phyloP scores from a whole-genome alignment of 2,113 vertebrate species.

The Piprites chloris region DNA sequence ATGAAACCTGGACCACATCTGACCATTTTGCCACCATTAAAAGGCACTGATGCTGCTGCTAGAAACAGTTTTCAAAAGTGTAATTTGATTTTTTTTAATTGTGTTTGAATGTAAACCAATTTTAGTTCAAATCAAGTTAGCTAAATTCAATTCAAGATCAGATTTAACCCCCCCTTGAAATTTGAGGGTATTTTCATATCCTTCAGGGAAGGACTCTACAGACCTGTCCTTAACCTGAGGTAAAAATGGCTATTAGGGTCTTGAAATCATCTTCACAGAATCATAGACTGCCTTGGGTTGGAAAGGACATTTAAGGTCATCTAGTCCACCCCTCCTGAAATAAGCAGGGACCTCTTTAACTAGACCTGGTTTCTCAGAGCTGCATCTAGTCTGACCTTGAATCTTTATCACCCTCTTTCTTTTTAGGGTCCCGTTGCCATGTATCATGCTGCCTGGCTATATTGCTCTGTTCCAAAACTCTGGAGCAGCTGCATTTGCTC shows the following conservation, averaged over 20 bases:
- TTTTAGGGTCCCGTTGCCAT: background rate
- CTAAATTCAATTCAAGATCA: background rate
- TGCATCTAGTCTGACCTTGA: background rate
- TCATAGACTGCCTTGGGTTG: background rate
- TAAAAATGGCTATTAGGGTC: background rate
- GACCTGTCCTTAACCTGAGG: background rate
- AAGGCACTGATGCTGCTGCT: background rate
- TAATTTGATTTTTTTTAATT: background rate
- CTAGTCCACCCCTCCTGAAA: background rate
- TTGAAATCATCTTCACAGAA: background rate
- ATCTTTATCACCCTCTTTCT: background rate
- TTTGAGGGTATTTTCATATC: background rate
- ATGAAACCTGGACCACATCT: background rate
- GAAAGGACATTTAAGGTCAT: background rate
- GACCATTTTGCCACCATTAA: background rate
- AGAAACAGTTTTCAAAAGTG: background rate
- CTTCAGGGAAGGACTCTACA: background rate
- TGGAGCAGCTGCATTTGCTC: background rate
- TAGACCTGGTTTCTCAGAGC: background rate
- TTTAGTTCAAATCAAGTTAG: background rate
- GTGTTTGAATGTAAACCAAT: background rate
- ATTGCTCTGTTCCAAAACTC: background rate
- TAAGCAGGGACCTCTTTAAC: background rate
- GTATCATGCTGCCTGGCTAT: background rate
- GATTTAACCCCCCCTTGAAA: background rate